phyloP scores from a whole-genome alignment of 2,888 invertebrate species.

The Abrostola triplasia region DNA sequence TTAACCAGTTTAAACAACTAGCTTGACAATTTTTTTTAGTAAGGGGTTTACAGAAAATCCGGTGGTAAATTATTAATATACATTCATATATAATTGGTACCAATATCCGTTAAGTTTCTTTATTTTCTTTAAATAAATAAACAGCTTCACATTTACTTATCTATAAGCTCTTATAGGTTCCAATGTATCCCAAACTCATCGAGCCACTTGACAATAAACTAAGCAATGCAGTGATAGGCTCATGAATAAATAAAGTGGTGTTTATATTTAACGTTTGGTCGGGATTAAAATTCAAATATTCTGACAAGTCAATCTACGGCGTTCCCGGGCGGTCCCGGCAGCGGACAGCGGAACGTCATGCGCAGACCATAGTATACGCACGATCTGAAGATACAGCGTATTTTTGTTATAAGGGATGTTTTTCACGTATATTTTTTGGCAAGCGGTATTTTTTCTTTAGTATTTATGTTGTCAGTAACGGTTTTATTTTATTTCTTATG shows the following conservation, averaged over 20 bases:
- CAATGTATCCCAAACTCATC: constrained; percentile 26
- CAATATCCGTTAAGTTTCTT: no score
- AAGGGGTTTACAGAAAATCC: no score
- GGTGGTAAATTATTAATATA: no score
- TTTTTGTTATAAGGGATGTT: not conserved
- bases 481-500: no score
- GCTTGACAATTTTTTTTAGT: no score
- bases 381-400: constrained; percentile 42
- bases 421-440: not conserved
- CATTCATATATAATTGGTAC: no score
- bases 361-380: constrained; percentile 61
- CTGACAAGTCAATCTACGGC: constrained; percentile 88
- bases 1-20: no score
- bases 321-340: constrained; percentile 77
- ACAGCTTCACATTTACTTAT: not conserved
- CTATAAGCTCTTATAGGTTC: not conserved
- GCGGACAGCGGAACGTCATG: constrained; percentile 66
- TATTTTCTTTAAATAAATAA: no score
- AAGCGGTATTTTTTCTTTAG: no score
- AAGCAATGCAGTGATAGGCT: constrained; percentile 66
- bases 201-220: constrained; percentile 59
- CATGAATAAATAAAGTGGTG: constrained; percentile 86
- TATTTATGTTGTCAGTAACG: no score
- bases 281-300: constrained; percentile 89
- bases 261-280: constrained; percentile 80